Conservation (phyloP, 2,888 invertebrate genomes). For the Neelides folsomi region DNA sequence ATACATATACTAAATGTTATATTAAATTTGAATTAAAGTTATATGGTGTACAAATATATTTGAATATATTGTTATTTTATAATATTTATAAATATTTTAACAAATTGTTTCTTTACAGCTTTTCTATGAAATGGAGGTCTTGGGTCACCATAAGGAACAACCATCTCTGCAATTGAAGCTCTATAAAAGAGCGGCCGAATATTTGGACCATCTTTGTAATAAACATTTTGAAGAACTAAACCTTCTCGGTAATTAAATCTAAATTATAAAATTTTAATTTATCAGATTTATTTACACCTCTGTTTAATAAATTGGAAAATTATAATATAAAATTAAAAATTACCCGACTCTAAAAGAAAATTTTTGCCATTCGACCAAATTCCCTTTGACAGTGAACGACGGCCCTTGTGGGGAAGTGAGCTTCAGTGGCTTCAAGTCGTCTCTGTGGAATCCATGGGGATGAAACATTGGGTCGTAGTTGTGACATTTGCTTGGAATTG, state of each 20-base stretch:
- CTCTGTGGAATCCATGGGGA: slow-evolving; percentile 7
- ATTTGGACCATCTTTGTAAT: slow-evolving; percentile 18
- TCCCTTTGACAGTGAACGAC: slow-evolving; percentile 25
- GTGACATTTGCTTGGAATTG: slow-evolving; percentile 11
- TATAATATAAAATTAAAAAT: neutral
- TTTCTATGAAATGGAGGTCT: slow-evolving; percentile 26
- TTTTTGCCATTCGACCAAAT: slow-evolving; percentile 26
- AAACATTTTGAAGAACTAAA: slow-evolving; percentile 23
- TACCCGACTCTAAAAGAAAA: slow-evolving; percentile 26
- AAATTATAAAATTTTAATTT: neutral
- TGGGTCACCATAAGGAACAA: slow-evolving; percentile 27
- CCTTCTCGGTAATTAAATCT: slow-evolving; percentile 28
- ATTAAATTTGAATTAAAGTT: too few species aligned
- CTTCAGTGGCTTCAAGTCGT: slow-evolving; percentile 23
- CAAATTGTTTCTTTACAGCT: too few species aligned
- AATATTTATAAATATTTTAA: too few species aligned
- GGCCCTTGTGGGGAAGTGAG: slow-evolving; percentile 24
- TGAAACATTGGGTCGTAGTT: slow-evolving; percentile 20
- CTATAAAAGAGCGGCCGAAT: slow-evolving; percentile 20
- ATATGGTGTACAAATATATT: too few species aligned
- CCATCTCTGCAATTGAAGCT: slow-evolving; percentile 24
- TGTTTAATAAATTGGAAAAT: neutral
- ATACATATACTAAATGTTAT: too few species aligned
- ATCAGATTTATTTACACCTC: neutral
- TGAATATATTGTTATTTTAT: too few species aligned